Evolutionary conservation across 1,140 invertebrate genomes (phyloP), one percentile per base, ranked within the genome.

Genomic region (Hermetia illucens): DNA sequence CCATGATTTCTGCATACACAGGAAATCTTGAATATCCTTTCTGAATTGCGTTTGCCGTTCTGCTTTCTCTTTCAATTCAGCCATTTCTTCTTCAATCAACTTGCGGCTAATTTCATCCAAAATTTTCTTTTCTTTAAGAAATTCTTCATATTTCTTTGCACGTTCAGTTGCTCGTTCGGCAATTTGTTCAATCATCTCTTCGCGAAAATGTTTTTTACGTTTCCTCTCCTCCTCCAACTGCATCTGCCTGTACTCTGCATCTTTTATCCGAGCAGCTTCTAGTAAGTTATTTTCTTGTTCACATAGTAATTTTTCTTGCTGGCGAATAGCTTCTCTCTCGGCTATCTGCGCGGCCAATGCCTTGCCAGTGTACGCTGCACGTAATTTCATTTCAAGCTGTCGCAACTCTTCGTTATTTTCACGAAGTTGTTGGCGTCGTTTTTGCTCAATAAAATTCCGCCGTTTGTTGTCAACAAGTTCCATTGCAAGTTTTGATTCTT

Each of bases 111-210:
- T 50, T 39, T 59, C 53, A 47, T 65, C 62, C 25, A 63, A 45
- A 38, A 59, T 38, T 44, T 56, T 58, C 46, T 63, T 65, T 35
- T 64, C 61, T 30, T 44, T 47, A 6, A 65, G 36, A 39, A 58
- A 63, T 41, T 63, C 59, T 44, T 63, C 55, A 44, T 61, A 63
- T 29, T 50, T 29, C 25, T 48, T 47, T 25, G 56, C 48, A 31
- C 48, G 51, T n/a, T 41, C 43, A 44, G 57, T 52, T 29, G 59
- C 54, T 31, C 49, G 42, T 25, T 49, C 44, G 25, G 59, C 58
- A 22, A 63, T 56, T 49, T 65, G 62, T 39, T 63, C 55, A 34
- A 57, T 59, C 15, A 65, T 39, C 31, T 58, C 53, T 20, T 47
- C 45, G 30, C 50, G 49, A 37, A 62, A 63, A 36, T 53, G 21